Percentiles rank a stretch among this genome's conserved stretches.
Conservation (phyloP, 1,140 invertebrate genomes). For the Polyergus mexicanus region DNA sequence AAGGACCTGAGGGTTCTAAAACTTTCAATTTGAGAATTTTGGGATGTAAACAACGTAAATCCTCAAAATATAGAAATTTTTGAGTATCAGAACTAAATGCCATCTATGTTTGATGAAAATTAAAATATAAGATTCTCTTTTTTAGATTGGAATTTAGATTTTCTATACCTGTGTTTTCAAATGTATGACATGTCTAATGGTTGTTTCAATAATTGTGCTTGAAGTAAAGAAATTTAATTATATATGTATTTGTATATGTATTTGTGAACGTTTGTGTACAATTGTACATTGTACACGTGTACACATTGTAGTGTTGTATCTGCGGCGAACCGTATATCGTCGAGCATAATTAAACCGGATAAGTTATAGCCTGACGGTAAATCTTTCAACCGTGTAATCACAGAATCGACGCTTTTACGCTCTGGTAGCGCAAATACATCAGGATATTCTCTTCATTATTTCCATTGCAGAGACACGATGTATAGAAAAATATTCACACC, state of each 20-base stretch:
- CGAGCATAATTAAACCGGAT: conserved; percentile 51
- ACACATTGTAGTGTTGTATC: background rate
- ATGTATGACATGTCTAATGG: no score
- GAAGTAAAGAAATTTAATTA: no score
- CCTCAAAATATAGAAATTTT: background rate
- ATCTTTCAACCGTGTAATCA: conserved; percentile 55
- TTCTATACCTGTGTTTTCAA: background rate
- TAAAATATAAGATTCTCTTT: background rate
- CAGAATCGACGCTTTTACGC: conserved; percentile 47
- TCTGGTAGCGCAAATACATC: conserved; percentile 15
- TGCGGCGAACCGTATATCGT: conserved; percentile 44
- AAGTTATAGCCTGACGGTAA: conserved; percentile 41
- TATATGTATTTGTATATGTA: no score
- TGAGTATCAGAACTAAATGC: background rate
- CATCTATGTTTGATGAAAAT: background rate
- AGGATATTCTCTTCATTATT: background rate
- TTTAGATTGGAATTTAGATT: background rate
- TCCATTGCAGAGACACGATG: background rate
- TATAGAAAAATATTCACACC: background rate
- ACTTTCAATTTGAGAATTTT: background rate
- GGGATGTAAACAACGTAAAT: background rate
- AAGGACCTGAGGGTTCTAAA: background rate
- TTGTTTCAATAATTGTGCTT: no score
- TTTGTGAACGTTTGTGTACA: conserved; percentile 12
- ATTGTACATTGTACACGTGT: background rate